phyloP scores from a whole-genome alignment of 2,797 vertebrate genomes.

The Bryconaethiops microstoma region DNA sequence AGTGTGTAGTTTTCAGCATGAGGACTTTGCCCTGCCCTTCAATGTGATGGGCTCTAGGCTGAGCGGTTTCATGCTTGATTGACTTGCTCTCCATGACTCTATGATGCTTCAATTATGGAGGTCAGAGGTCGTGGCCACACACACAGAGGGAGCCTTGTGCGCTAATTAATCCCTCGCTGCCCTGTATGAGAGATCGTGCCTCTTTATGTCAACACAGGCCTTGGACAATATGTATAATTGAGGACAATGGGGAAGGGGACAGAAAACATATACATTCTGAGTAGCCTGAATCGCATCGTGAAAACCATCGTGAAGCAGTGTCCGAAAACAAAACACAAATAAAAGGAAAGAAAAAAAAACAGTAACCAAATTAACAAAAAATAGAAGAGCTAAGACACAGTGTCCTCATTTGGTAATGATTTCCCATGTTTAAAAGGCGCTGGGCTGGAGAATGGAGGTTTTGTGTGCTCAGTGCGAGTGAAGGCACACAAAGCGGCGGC shows the following conservation, averaged over 20 bases:
- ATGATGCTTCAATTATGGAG: slow-evolving; percentile 52
- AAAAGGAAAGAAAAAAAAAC: slow-evolving; percentile 54
- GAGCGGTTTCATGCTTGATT: slow-evolving; percentile 41
- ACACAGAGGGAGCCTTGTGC: slow-evolving; percentile 43
- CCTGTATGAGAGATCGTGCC: slow-evolving; percentile 43
- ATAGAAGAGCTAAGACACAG: slow-evolving; percentile 69
- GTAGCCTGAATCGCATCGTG: not conserved
- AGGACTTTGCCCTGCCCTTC: slow-evolving; percentile 30
- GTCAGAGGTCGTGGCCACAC: slow-evolving; percentile 41
- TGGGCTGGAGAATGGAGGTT: slow-evolving; percentile 48
- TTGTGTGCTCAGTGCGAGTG: slow-evolving; percentile 36
- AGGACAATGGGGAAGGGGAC: slow-evolving; percentile 19
- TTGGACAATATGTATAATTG: slow-evolving; percentile 34
- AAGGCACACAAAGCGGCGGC: slow-evolving; percentile 45
- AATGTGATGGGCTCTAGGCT: slow-evolving; percentile 18
- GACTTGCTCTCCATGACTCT: slow-evolving; percentile 43
- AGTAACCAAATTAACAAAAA: slow-evolving; percentile 66
- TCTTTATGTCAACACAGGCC: slow-evolving; percentile 46
- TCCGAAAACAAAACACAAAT: slow-evolving; percentile 21
- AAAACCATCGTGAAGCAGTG: slow-evolving; percentile 23
- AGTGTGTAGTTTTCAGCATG: not conserved
- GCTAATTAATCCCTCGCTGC: slow-evolving; percentile 42
- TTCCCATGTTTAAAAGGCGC: slow-evolving; percentile 58
- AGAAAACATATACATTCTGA: slow-evolving; percentile 3
- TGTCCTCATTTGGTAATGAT: slow-evolving; percentile 76